Evolutionary conservation across 2,888 invertebrate genomes (phyloP).

Genomic region (Macrosiphum euphorbiae): DNA sequence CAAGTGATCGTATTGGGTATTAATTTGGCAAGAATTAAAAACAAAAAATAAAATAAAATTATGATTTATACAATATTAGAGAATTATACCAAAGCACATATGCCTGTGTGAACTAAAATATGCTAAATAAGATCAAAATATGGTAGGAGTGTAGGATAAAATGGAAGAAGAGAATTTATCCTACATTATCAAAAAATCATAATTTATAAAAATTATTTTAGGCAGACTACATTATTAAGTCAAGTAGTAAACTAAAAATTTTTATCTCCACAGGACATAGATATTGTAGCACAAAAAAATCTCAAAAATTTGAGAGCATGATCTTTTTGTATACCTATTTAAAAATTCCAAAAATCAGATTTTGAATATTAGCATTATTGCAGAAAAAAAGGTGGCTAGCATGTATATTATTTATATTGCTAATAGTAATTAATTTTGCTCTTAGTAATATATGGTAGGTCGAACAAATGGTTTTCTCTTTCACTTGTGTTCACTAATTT

Average conservation of each 20-base stretch:
- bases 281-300: no score
- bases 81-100: not conserved
- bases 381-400: no score
- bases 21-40: not conserved
- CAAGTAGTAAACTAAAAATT: not conserved
- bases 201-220: not conserved
- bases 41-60: not conserved
- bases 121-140: not conserved
- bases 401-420: not conserved
- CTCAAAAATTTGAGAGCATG: no score
- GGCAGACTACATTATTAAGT: not conserved
- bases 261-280: no score
- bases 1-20: not conserved
- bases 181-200: not conserved
- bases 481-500: not conserved
- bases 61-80: not conserved
- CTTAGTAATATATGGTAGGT: not conserved
- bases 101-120: not conserved
- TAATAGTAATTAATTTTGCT: not conserved
- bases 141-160: not conserved
- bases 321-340: no score
- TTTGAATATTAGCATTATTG: no score
- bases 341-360: no score
- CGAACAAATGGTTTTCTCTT: not conserved
- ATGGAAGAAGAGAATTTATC: not conserved